Evolutionary conservation across 2,888 invertebrate genomes (phyloP), one percentile per base, ranked within the genome.

Genomic region (Cartodere bifasciata): DNA sequence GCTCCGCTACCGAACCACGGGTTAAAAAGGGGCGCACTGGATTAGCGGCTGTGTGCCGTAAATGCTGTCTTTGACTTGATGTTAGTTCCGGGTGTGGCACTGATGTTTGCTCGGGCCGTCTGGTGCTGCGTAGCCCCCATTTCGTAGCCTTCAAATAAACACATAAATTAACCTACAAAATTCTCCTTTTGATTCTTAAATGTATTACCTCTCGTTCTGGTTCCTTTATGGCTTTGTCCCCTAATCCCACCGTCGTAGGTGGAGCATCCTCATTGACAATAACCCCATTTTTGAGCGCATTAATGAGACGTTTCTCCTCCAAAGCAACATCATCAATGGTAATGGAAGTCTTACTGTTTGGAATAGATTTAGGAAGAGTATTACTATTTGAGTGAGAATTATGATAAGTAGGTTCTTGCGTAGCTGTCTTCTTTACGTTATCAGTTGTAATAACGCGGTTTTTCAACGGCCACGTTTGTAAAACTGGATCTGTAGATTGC

Each of bases 1-100:
- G 67, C 54, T 90, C 90, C 13, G 88, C 88, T 2, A 90, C 90
- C 4, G 88, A 88, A 13, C 88, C 90, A 36, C 88, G 72, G 23
- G 87, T 86, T 31, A 88, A 66, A 60, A 87, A 86, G 10, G 86
- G 86, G 29, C 85, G 67, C 33, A 86, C 80, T 4, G 87, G 84
- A 53, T 72, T 76, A 16, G 57, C 49, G n/a, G 56, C 53, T 13
- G 52, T 50, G 39, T 55, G 56, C 23, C 60, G 43, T 16, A 60
- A 63, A 45, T 73, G 72, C 43, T 69, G 70, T 42, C 67, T 63
- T 50, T 72, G 72, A 41, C 66, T 70, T 13, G 64, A 63, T 2
- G 72, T 72, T 40, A 73, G 54, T 50, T 75, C 73, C n/a, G 75
- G 75, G 59, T 75, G 75, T 0, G 78, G 75, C 26, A 75, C 72